A percentile compares a stretch with the other conserved stretches of the same genome.
phyloP scores from a whole-genome alignment of 2,888 invertebrate genomes.

The Ophion ellenae region DNA sequence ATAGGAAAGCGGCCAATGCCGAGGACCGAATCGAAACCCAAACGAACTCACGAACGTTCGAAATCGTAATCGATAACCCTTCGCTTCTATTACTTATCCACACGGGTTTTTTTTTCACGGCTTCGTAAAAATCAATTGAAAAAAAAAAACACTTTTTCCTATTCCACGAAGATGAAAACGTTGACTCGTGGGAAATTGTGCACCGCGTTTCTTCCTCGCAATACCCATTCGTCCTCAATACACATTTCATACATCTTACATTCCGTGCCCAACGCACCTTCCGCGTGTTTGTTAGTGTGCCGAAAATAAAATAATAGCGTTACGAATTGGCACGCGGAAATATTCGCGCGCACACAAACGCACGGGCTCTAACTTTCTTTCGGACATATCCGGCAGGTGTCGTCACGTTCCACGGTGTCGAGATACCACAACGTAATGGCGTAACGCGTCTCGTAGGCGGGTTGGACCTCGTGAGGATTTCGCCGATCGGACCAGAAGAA shows the following conservation, averaged over 20 bases:
- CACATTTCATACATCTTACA: background rate
- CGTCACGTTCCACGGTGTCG: conserved; percentile 92
- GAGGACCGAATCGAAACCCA: background rate
- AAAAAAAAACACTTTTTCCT: background rate
- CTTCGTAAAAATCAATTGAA: background rate
- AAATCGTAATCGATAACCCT: too few species aligned
- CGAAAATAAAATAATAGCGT: background rate
- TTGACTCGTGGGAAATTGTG: conserved; percentile 4
- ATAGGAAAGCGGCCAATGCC: background rate
- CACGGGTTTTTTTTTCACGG: background rate
- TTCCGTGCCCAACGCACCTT: background rate
- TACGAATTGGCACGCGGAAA: background rate
- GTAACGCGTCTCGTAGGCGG: conserved; percentile 94
- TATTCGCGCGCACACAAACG: background rate
- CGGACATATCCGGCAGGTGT: conserved; percentile 87
- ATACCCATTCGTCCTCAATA: conserved; percentile 10
- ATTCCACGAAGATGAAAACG: background rate
- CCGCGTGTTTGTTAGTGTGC: background rate
- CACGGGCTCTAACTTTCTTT: conserved; percentile 84
- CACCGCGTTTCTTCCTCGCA: background rate
- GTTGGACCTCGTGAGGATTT: conserved; percentile 98
- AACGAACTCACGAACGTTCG: background rate
- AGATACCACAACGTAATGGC: conserved; percentile 97
- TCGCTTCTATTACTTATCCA: background rate
- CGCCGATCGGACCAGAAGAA: conserved; percentile 99